Percentiles rank a stretch among this genome's conserved stretches.
Evolutionary conservation across 2,888 invertebrate species (phyloP).

Genomic region (Lycia hirtaria): DNA sequence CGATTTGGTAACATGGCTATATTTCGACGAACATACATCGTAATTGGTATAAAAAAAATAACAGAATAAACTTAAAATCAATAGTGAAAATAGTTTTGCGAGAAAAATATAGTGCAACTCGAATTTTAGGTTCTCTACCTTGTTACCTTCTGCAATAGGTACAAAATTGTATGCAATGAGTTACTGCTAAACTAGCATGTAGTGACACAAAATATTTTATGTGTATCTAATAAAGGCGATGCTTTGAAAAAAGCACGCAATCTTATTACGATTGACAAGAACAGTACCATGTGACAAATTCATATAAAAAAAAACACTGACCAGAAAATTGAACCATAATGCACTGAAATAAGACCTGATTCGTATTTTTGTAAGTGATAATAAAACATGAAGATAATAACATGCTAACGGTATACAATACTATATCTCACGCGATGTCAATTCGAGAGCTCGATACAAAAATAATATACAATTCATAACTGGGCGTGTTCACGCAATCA

Average conservation of each 20-base stretch:
- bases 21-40: too few species aligned
- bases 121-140: not conserved
- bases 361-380: constrained; percentile 24
- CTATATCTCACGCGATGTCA: constrained; percentile 62
- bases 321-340: constrained; percentile 34
- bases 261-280: constrained; percentile 53
- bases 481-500: constrained; percentile 66
- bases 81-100: not conserved
- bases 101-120: not conserved
- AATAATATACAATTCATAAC: constrained; percentile 46
- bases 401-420: constrained; percentile 58
- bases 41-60: too few species aligned
- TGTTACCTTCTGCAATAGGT: not conserved
- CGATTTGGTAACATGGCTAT: too few species aligned
- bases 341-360: constrained; percentile 31
- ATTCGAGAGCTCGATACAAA: constrained; percentile 55
- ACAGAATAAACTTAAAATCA: too few species aligned
- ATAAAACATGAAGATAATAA: constrained; percentile 54
- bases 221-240: constrained; percentile 44
- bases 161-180: not conserved
- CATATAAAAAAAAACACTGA: constrained; percentile 14
- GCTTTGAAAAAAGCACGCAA: constrained; percentile 45
- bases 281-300: constrained; percentile 30
- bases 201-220: constrained; percentile 41
- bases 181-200: constrained; percentile 11